Conservation (phyloP, 2,797 vertebrate genomes). For the Phaenicophaeus curvirostris region DNA sequence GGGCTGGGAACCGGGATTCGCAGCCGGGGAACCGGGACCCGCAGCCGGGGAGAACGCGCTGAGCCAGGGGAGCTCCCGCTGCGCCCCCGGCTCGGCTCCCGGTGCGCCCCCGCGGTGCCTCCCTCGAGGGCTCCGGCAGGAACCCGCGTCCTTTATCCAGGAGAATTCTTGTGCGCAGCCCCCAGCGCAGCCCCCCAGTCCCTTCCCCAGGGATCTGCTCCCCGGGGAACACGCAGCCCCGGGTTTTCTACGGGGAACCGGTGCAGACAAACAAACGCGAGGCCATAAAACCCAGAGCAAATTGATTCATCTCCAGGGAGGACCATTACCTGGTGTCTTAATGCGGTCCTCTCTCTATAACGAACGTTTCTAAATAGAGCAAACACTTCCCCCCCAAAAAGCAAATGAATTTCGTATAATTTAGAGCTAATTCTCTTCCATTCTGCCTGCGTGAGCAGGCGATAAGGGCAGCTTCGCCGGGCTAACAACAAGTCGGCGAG, state of each 20-base stretch:
- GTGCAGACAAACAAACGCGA: constrained; percentile 60
- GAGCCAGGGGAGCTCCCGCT: background rate
- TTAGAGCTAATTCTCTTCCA: constrained; percentile 78
- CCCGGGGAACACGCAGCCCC: constrained; percentile 1
- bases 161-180: background rate
- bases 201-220: background rate
- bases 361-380: constrained; percentile 64
- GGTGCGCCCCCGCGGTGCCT: background rate
- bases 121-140: background rate
- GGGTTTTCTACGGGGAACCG: constrained; percentile 29
- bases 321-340: constrained; percentile 76
- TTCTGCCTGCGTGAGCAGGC: constrained; percentile 77
- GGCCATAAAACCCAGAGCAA: constrained; percentile 78
- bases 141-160: background rate
- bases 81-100: no score
- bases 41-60: background rate
- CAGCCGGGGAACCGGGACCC: no score
- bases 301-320: constrained; percentile 78
- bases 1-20: no score
- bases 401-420: constrained; percentile 81
- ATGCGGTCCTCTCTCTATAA: constrained; percentile 68
- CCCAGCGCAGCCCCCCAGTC: background rate
- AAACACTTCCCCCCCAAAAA: constrained; percentile 77
- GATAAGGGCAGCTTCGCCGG: constrained; percentile 73
- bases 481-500: constrained; percentile 58